These are phyloP conservation scores for Neopelma chrysocephalum DNA, from an alignment of 2,797 vertebrate species.

Conservation along the genomic window DNA sequence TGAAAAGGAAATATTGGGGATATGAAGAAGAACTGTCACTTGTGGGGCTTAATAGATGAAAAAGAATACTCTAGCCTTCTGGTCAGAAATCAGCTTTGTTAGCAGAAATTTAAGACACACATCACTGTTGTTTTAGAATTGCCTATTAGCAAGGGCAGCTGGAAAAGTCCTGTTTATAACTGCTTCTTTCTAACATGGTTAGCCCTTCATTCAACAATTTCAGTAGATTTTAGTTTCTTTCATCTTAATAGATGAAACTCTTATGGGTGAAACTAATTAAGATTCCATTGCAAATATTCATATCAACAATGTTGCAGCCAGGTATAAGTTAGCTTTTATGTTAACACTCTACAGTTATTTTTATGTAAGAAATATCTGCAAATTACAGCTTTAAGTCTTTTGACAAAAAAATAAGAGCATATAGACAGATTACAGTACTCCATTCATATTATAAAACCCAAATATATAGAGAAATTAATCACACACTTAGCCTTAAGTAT, in stretches of 20 bases:
- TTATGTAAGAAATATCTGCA: background rate
- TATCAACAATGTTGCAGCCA: background rate
- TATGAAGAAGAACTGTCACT: constrained; percentile 64
- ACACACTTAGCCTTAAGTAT: background rate
- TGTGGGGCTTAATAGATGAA: constrained; percentile 56
- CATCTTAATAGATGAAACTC: background rate
- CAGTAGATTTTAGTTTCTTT: background rate
- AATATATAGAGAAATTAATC: constrained; percentile 1
- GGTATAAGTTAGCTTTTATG: background rate
- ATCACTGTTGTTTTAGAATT: constrained; percentile 65
- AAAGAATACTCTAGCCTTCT: constrained; percentile 61
- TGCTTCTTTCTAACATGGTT: constrained; percentile 2
- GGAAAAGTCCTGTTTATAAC: constrained; percentile 21
- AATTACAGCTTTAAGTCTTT: background rate
- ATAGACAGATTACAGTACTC: background rate
- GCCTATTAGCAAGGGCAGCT: constrained; percentile 51
- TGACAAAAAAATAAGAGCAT: background rate
- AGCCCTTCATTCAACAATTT: constrained; percentile 1
- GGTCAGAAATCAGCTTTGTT: constrained; percentile 68
- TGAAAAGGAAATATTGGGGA: constrained; percentile 69
- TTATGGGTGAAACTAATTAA: background rate
- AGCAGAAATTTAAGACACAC: constrained; percentile 67
- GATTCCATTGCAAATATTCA: background rate
- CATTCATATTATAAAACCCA: background rate
- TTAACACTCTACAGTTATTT: background rate